Conservation (phyloP, 1,140 invertebrate genomes). For the Bombus turneri region DNA sequence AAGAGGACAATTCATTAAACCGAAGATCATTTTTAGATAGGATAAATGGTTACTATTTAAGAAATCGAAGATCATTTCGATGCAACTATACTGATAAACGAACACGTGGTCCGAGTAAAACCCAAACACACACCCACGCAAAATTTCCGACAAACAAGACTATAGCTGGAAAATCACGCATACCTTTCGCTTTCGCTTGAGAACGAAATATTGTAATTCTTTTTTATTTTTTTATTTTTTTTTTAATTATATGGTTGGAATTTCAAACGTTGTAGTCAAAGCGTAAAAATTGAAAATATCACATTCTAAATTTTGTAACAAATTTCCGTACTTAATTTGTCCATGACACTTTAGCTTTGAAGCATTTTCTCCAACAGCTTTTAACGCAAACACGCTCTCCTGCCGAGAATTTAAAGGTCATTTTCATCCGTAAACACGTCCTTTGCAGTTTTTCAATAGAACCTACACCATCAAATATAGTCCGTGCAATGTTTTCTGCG, state of each 20-base stretch:
- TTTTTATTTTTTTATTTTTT: background rate
- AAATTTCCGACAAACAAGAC: constrained; percentile 66
- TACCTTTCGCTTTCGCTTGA: constrained; percentile 47
- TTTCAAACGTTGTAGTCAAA: background rate
- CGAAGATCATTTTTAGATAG: background rate
- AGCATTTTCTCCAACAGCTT: background rate
- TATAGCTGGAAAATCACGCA: constrained; percentile 60
- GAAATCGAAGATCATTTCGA: background rate
- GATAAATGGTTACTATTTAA: background rate
- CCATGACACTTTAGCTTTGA: background rate
- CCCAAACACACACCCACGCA: constrained; percentile 74
- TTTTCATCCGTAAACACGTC: constrained; percentile 37
- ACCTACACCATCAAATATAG: background rate
- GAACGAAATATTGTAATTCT: constrained; percentile 18
- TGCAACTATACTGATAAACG: background rate
- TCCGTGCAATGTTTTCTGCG: background rate
- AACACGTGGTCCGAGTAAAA: constrained; percentile 63
- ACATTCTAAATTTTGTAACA: background rate
- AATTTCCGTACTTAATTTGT: background rate
- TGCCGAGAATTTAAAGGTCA: constrained; percentile 28
- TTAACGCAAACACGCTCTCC: background rate
- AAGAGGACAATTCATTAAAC: background rate
- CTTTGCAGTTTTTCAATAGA: constrained; percentile 8
- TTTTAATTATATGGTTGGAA: no score
- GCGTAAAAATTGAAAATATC: background rate